phyloP scores from a whole-genome alignment of 1,140 invertebrate species.

The Hetaerina americana region DNA sequence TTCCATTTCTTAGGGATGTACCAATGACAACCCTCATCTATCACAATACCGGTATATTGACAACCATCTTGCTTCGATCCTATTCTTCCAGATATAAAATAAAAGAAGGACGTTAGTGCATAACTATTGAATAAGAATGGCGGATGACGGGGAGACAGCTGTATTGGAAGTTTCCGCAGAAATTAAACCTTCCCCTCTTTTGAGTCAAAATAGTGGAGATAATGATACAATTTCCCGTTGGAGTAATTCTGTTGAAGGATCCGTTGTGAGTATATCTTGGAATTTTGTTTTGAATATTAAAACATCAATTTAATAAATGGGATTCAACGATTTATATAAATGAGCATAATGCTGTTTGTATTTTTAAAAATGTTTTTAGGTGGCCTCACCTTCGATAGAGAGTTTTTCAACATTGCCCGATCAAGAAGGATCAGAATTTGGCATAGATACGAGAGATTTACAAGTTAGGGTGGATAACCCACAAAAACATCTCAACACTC shows the following conservation, averaged over 20 bases:
- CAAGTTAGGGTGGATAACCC: slow-evolving; percentile 60
- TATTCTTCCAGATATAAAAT: slow-evolving; percentile 3
- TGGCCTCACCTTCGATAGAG: slow-evolving; percentile 44
- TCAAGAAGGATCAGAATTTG: slow-evolving; percentile 37
- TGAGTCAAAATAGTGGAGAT: slow-evolving; percentile 19
- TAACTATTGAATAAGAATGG: not conserved
- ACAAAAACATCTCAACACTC: slow-evolving; percentile 59
- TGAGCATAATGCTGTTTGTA: not conserved
- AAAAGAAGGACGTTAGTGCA: not conserved
- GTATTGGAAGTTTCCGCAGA: not conserved
- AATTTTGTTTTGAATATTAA: slow-evolving; percentile 1
- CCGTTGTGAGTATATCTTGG: slow-evolving; percentile 24
- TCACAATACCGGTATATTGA: slow-evolving; percentile 3
- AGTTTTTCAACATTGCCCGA: slow-evolving; percentile 47
- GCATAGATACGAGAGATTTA: slow-evolving; percentile 40
- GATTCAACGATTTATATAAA: slow-evolving; percentile 3
- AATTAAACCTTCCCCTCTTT: not conserved
- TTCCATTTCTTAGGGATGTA: slow-evolving; percentile 17
- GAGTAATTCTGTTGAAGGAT: slow-evolving; percentile 32
- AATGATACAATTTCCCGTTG: slow-evolving; percentile 30
- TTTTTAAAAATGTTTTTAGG: slow-evolving; percentile 18
- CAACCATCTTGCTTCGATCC: slow-evolving; percentile 8
- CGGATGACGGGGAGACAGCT: slow-evolving; percentile 1
- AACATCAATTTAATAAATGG: slow-evolving; percentile 8
- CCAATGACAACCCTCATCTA: not conserved